Evolutionary conservation across 1,140 invertebrate genomes (phyloP).

Genomic region (Hyles vespertilio): DNA sequence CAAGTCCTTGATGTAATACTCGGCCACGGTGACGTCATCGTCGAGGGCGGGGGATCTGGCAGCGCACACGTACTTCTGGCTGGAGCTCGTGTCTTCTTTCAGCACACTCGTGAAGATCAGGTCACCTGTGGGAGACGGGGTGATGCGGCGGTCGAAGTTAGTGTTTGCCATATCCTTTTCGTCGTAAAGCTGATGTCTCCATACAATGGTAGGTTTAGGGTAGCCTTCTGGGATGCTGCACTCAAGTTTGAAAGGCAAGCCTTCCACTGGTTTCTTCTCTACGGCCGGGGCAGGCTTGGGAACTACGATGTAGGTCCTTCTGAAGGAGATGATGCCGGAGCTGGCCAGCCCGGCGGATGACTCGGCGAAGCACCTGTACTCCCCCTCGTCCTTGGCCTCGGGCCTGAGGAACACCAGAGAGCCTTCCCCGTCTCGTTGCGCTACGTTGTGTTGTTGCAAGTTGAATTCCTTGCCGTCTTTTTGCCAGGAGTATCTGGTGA

Average conservation of each 20-base stretch:
- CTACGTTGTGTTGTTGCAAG: slow-evolving; percentile 14
- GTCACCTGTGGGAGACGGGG: slow-evolving; percentile 37
- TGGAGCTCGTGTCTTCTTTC: slow-evolving; percentile 34
- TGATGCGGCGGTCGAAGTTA: slow-evolving; percentile 31
- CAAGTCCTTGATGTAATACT: slow-evolving; percentile 41
- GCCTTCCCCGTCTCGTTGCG: slow-evolving; percentile 29
- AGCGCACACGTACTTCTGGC: slow-evolving; percentile 49
- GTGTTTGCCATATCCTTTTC: slow-evolving; percentile 26
- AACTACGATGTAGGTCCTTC: slow-evolving; percentile 30
- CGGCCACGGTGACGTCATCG: slow-evolving; percentile 35
- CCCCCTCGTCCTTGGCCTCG: slow-evolving; percentile 27
- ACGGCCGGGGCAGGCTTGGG: slow-evolving; percentile 18
- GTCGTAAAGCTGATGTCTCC: slow-evolving; percentile 29
- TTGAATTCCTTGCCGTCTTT: slow-evolving; percentile 27
- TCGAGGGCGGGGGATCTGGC: slow-evolving; percentile 37
- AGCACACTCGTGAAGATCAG: slow-evolving; percentile 48
- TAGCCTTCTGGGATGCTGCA: slow-evolving; percentile 42
- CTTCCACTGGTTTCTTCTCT: slow-evolving; percentile 40
- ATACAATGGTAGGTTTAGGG: slow-evolving; percentile 48
- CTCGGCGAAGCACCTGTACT: slow-evolving; percentile 43
- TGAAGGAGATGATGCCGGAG: slow-evolving; percentile 30
- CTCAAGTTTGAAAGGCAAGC: slow-evolving; percentile 41
- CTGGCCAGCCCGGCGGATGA: slow-evolving; percentile 36
- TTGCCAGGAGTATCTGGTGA: slow-evolving; percentile 21
- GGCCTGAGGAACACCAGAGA: slow-evolving; percentile 39